phyloP scores from a whole-genome alignment of 2,797 vertebrate species.

The Sphenodon punctatus region DNA sequence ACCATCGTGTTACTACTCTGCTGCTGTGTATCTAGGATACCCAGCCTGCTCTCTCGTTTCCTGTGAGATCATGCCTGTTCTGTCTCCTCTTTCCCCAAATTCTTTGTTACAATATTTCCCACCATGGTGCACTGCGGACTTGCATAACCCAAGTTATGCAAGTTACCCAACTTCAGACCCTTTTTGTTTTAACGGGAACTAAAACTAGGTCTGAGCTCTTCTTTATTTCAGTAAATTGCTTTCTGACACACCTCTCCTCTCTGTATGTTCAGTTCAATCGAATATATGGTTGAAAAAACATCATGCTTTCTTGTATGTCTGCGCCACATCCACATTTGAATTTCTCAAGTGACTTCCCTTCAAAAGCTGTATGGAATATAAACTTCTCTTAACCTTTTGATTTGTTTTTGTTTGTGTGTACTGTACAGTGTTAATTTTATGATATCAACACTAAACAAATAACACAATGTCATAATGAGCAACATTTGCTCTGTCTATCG shows the following conservation, averaged over 20 bases:
- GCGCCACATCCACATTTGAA: background rate
- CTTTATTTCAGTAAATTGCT: background rate
- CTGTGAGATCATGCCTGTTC: background rate
- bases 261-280: background rate
- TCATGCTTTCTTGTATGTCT: background rate
- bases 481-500: accelerated
- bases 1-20: background rate
- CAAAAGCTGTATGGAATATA: background rate
- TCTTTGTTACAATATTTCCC: background rate
- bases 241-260: background rate
- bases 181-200: background rate
- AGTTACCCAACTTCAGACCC: too few relatives aligned
- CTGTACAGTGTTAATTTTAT: background rate
- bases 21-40: background rate
- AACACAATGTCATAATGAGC: background rate
- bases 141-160: background rate
- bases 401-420: background rate
- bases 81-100: background rate
- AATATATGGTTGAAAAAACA: background rate
- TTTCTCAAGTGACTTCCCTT: background rate
- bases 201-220: background rate
- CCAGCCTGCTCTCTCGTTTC: background rate
- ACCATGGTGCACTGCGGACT: background rate
- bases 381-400: background rate
- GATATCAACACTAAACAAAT: background rate